Percentiles rank a stretch among this genome's conserved stretches.
phyloP scores from a whole-genome alignment of 2,888 invertebrate genomes.

The Strigamia maritima region DNA sequence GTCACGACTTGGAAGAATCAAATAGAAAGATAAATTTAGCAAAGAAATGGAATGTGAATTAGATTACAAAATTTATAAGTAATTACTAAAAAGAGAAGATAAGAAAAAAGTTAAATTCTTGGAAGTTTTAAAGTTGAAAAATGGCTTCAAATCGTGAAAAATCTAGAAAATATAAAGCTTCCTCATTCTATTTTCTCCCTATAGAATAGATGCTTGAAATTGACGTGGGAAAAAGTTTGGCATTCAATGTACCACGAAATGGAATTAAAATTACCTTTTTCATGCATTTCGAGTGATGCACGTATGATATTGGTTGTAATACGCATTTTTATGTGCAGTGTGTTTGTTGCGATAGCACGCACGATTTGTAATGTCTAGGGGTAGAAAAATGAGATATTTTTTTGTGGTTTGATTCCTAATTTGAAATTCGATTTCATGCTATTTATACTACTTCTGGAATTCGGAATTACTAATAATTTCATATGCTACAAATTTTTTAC shows the following conservation, averaged over 20 bases:
- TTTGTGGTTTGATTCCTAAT: slow-evolving; percentile 1
- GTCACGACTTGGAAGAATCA: not conserved
- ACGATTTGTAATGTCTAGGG: not conserved
- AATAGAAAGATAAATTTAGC: not conserved
- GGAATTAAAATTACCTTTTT: not conserved
- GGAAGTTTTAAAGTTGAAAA: not conserved
- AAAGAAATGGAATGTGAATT: not conserved
- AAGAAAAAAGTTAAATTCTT: not conserved
- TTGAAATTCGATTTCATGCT: slow-evolving; percentile 1
- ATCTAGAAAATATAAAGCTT: too few species aligned
- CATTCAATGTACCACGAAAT: not conserved
- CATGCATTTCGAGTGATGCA: slow-evolving; percentile 6
- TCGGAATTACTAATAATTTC: too few species aligned
- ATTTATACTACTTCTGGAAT: too few species aligned
- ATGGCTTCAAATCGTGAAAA: not conserved
- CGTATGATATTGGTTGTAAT: not conserved
- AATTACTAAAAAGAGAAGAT: not conserved
- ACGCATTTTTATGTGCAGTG: not conserved
- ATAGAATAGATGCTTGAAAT: not conserved
- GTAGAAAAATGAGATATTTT: not conserved
- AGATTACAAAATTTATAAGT: not conserved
- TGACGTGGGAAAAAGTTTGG: not conserved
- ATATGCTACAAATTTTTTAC: not conserved
- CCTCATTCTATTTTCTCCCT: not conserved
- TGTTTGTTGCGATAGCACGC: slow-evolving; percentile 5